Percentiles rank a stretch among this genome's conserved stretches.
These are phyloP conservation scores for Ceramica pisi DNA, from an alignment of 2,888 invertebrate genomes.

Conservation along the genomic window DNA sequence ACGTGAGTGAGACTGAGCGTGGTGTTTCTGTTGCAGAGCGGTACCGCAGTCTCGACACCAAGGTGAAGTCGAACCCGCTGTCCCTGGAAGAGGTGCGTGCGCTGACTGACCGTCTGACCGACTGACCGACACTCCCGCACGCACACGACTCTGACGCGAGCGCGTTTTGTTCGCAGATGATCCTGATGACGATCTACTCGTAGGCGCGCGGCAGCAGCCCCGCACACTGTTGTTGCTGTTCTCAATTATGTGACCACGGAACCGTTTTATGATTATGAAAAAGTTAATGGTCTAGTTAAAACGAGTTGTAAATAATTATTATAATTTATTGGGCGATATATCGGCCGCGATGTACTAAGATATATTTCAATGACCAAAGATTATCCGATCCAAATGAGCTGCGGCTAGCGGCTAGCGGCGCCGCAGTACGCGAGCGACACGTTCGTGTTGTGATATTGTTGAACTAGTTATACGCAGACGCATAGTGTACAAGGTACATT, in stretches of 20 bases:
- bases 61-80: conserved; percentile 93
- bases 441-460: conserved; percentile 50
- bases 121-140: neutral
- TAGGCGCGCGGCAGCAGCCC: conserved; percentile 71
- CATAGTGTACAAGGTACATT: conserved; percentile 1
- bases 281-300: conserved; percentile 1
- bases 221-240: conserved; percentile 22
- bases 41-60: conserved; percentile 93
- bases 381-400: conserved; percentile 65
- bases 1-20: neutral
- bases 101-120: neutral
- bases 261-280: conserved; percentile 8
- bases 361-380: conserved; percentile 67
- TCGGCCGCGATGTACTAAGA: conserved; percentile 5
- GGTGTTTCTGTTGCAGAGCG: conserved; percentile 89
- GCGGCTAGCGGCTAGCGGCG: conserved; percentile 33
- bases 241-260: conserved; percentile 8
- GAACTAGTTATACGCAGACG: conserved; percentile 27
- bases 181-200: conserved; percentile 92
- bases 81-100: conserved; percentile 93
- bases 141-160: neutral
- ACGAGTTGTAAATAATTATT: conserved; percentile 20
- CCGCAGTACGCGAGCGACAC: neutral
- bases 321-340: conserved; percentile 41
- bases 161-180: conserved; percentile 88